Evolutionary conservation across 2,797 vertebrate genomes (phyloP), one percentile per base, ranked within the genome.

Genomic region (Pipistrellus nathusii): DNA sequence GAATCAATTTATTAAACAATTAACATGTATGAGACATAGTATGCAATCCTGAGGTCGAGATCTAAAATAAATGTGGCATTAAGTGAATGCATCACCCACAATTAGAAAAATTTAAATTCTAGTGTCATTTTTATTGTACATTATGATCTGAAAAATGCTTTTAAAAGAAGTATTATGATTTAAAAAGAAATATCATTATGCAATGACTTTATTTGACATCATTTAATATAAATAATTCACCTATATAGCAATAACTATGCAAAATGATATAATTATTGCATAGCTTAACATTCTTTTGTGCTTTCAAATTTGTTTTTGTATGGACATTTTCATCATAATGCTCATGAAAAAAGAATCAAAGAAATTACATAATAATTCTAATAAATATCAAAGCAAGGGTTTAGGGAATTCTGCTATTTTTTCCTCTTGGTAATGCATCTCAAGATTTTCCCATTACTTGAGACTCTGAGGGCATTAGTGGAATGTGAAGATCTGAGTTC

Each of bases 1-100:
- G 53, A 88, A 51, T 77, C 44, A n/a, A 32, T 66, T 91, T 88
- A 77, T 83, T 96, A 77, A 81, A 71, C 5, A 86, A 92, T 95
- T 90, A 91, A 91, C 53, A 73, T 69, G n/a, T 69, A 44, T 35
- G 64, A 86, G 62, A 51, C 27, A 32, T 23, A 71, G 17, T 32
- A 73, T 25, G 62, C 25, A 38, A 1, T 80, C 69, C 27, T 81
- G n/a, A 91, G 27, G 14, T 35, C 51, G 25, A 81, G 8, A 2
- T 44, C n/a, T 51, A 51, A 66, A 80, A 32, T 62, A 32, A 73
- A 84, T 35, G 17, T 15, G 64, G 23, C 32, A 62, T 83, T 69
- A 78, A 44, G 13, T 68, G 32, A 85, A 30, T 69, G 35, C 38
- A 71, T 68, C 8, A 38, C 21, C 69, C 41, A 90, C 20, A 66